These are phyloP conservation scores for Psilanteris sp. DNA, from an alignment of 1,140 invertebrate genomes.

Conservation along the genomic window DNA sequence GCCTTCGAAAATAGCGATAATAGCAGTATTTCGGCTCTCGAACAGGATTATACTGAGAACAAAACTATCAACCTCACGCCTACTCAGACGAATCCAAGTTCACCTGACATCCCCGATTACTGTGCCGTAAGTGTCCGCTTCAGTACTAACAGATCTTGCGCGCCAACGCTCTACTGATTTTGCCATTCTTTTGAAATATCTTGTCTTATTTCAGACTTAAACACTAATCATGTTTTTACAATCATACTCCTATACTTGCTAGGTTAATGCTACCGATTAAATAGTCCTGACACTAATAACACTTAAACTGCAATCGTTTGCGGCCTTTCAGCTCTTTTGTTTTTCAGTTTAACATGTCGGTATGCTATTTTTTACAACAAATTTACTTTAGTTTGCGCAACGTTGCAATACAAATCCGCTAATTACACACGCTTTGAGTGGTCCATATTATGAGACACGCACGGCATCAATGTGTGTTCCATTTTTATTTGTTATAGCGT, in stretches of 20 bases:
- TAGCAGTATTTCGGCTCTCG: conserved; percentile 53
- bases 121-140: conserved; percentile 50
- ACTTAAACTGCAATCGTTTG: neutral
- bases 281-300: neutral
- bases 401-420: no score
- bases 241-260: neutral
- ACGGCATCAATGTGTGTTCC: no score
- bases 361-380: conserved; percentile 16
- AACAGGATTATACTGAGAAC: conserved; percentile 38
- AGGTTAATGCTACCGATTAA: neutral
- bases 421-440: no score
- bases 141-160: neutral
- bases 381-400: no score
- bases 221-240: conserved; percentile 1
- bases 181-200: neutral
- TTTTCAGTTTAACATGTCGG: conserved; percentile 15
- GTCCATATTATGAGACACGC: no score
- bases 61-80: conserved; percentile 68
- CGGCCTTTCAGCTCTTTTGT: conserved; percentile 6
- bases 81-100: conserved; percentile 36
- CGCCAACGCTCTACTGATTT: neutral
- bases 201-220: conserved; percentile 7
- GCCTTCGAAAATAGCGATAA: conserved; percentile 36
- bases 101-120: conserved; percentile 49
- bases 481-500: conserved; percentile 45